Base-by-base conservation (phyloP, 2,797 vertebrate species). In the Adrianichthys oophorus region DNA sequence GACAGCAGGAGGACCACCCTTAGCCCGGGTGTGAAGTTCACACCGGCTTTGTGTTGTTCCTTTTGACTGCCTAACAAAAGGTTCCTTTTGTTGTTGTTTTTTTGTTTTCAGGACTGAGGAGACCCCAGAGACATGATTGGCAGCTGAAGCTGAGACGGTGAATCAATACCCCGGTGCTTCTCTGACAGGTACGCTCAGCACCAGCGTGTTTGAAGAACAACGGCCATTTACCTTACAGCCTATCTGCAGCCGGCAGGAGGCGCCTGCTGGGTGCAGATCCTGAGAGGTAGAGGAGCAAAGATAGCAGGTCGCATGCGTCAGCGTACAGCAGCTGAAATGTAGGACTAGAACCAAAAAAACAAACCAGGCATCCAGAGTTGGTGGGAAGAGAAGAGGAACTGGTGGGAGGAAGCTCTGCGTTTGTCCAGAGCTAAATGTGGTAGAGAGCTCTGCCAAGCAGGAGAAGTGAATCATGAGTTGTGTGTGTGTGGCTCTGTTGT, bases 131-230 rank as follows among this genome's bases (percentile, higher is more conserved):
- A 78, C 76, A 89, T 90, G 89, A 87, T 65, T 73, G 67, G 71
- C 83, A 78, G 74, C 82, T 54, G 59, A 59, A 82, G 76, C 81
- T 76, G 80, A 90, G 83, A 72, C 85, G 74, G 85, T 83, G 78
- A 82, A 83, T 82, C 81, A 49, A 74, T 78, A 84, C 70, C 54
- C 62, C 52, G 69, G 80, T 84, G 85, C 84, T 86, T 74, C 62
- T 83, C 79, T 78, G 24, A 78, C 84, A 89, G 89, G 89, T 90
- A 81, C 14, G 60, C 46, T 23, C 60, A 48, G 67, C 61, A 32
- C 6, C 48, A 43, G 50, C 51, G 44, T 58, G 57, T 75, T 63
- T 56, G 37, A 60, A 49, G 16, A 66, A 52, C 24, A 16, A 42
- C 46, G 61, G 54, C 53, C 67, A 55, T 72, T 70, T 65, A 47